A percentile compares a stretch with the other conserved stretches of the same genome.
These are phyloP conservation scores for Itoplectis maculator DNA, from an alignment of 2,888 invertebrate genomes.

Conservation along the genomic window DNA sequence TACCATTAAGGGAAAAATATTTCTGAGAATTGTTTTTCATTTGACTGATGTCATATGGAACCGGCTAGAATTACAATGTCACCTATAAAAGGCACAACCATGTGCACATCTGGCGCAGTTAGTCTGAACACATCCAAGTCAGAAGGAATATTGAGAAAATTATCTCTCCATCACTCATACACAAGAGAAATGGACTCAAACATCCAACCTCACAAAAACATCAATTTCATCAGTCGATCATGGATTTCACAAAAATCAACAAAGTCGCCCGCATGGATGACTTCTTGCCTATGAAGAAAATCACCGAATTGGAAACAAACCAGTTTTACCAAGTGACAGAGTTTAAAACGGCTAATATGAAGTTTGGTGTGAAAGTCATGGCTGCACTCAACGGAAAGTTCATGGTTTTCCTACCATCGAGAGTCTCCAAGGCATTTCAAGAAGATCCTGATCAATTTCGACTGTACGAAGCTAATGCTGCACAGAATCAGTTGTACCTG, in stretches of 20 bases:
- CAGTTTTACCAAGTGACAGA: slow-evolving; percentile 23
- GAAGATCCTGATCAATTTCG: neutral
- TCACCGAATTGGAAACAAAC: neutral
- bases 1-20: neutral
- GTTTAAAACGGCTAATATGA: neutral
- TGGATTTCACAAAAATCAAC: slow-evolving; percentile 25
- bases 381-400: neutral
- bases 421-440: slow-evolving; percentile 1
- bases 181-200: too few species aligned
- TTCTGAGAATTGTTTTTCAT: neutral
- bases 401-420: slow-evolving; percentile 11
- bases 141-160: too few species aligned
- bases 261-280: neutral
- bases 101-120: neutral
- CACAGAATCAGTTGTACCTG: neutral
- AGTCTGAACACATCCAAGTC: too few species aligned
- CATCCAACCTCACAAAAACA: neutral
- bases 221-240: neutral
- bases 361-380: neutral
- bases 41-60: neutral
- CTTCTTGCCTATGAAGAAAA: slow-evolving; percentile 5
- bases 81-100: neutral
- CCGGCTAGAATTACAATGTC: neutral
- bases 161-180: too few species aligned
- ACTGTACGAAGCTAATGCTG: neutral